phyloP scores from a whole-genome alignment of 2,113 vertebrate genomes.

The Gavia stellata region DNA sequence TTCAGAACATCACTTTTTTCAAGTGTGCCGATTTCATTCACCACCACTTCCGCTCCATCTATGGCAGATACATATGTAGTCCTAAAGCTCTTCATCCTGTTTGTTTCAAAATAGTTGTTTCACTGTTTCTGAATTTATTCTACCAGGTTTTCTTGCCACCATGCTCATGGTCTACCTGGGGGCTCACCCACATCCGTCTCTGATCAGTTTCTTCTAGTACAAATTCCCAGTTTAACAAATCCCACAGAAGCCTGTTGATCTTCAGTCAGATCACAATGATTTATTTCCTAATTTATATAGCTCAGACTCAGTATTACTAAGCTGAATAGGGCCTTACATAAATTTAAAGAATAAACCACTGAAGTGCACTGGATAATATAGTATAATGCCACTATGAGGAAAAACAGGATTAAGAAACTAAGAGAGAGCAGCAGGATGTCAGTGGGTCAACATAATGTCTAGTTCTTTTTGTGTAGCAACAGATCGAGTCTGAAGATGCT shows the following conservation, averaged over 20 bases:
- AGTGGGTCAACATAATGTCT: background rate
- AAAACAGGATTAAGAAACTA: background rate
- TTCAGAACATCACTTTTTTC: background rate
- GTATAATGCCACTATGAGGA: background rate
- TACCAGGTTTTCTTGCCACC: background rate
- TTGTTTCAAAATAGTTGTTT: background rate
- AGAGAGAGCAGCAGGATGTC: background rate
- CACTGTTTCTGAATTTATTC: background rate
- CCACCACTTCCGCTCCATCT: background rate
- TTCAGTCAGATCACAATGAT: background rate
- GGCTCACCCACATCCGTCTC: background rate
- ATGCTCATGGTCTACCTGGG: background rate
- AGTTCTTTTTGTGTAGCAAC: background rate
- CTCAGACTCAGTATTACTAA: background rate
- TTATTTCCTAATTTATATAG: background rate
- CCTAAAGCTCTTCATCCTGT: background rate
- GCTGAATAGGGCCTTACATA: background rate
- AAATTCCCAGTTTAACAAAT: background rate
- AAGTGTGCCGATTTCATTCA: background rate
- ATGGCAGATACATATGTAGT: background rate
- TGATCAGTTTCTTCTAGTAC: background rate
- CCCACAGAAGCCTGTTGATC: background rate
- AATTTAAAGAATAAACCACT: background rate
- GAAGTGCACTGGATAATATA: background rate
- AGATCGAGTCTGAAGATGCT: background rate